Evolutionary conservation across 2,113 vertebrate genomes (phyloP).

Genomic region (Mystacornis crossleyi): DNA sequence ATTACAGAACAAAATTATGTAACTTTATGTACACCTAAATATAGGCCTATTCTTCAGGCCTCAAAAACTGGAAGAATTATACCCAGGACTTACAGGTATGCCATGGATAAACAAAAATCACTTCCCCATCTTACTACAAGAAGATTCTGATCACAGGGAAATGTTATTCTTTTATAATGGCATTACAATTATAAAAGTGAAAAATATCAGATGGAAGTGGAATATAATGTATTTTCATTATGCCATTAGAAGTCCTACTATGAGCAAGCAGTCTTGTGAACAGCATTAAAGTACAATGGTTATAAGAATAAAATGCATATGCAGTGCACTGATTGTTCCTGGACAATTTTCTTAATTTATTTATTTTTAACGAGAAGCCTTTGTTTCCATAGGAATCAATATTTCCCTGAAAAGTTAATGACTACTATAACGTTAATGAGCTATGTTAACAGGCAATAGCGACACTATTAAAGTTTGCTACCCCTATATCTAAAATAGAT

Average conservation of each 20-base stretch:
- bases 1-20: neutral
- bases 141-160: neutral
- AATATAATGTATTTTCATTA: neutral
- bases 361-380: neutral
- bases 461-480: neutral
- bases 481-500: neutral
- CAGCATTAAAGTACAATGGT: neutral
- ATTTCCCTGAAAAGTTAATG: neutral
- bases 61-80: neutral
- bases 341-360: neutral
- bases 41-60: neutral
- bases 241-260: neutral
- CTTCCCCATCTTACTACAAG: neutral
- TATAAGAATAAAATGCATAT: neutral
- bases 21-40: neutral
- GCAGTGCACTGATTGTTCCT: neutral
- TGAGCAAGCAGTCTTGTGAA: neutral
- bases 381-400: conserved; percentile 16
- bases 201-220: neutral
- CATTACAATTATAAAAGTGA: neutral
- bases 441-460: neutral
- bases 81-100: neutral
- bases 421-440: neutral
- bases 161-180: neutral
- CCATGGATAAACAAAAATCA: neutral